A percentile compares a stretch with the other conserved stretches of the same genome.
Conservation (phyloP, 2,113 vertebrate species). For the Cricetomys ansorgei region DNA sequence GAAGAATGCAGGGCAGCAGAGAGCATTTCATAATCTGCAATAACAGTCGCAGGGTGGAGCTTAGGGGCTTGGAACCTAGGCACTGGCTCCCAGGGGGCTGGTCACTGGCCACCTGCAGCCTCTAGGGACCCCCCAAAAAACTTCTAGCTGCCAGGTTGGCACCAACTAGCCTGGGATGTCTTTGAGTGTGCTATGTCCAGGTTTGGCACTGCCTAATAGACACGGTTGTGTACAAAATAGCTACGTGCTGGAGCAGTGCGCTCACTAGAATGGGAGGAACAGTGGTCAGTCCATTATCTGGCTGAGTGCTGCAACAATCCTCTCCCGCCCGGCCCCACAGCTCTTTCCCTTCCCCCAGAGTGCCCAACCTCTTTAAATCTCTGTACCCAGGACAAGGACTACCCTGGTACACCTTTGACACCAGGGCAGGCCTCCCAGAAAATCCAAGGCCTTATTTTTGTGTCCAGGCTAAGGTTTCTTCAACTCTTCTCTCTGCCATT, state of each 20-base stretch:
- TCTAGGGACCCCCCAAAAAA: neutral
- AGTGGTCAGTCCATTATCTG: neutral
- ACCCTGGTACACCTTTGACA: neutral
- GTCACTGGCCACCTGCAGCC: constrained; percentile 68
- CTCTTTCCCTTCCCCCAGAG: neutral
- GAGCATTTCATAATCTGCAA: constrained; percentile 90
- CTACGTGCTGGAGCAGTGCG: neutral
- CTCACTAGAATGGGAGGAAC: neutral
- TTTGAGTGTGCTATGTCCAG: neutral
- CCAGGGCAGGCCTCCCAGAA: neutral
- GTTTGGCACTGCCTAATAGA: neutral
- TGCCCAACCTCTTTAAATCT: neutral
- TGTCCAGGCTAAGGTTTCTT: neutral
- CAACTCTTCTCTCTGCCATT: neutral
- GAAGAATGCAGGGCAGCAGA: constrained; percentile 89
- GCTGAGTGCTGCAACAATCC: neutral
- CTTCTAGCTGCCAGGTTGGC: neutral
- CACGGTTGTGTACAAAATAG: neutral
- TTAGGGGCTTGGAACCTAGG: constrained; percentile 31
- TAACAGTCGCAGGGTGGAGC: constrained; percentile 82
- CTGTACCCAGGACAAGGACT: neutral
- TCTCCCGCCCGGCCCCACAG: too few species aligned
- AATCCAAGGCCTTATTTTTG: neutral
- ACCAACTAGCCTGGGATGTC: neutral
- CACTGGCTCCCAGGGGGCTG: constrained; percentile 1